Evolutionary conservation across 1,140 invertebrate species (phyloP).

Genomic region (Brachionus rubens): DNA sequence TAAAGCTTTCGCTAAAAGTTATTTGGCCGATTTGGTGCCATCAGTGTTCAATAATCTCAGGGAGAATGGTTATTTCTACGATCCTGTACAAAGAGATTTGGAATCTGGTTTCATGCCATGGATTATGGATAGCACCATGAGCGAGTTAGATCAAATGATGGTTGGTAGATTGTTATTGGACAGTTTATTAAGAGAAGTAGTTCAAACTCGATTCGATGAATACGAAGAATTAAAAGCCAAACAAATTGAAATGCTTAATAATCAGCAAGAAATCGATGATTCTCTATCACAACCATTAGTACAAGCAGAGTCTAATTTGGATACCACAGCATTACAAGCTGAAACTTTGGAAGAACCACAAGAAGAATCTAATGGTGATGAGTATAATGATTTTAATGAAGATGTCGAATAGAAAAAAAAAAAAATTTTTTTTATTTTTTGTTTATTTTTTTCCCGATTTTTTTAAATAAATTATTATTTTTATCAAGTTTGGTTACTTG

Average conservation of each 20-base stretch:
- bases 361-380: no score
- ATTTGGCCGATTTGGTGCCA: conserved; percentile 77
- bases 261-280: no score
- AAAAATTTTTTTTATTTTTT: no score
- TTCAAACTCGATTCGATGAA: conserved; percentile 38
- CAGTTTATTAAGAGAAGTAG: conserved; percentile 61
- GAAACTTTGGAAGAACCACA: no score
- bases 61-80: conserved; percentile 71
- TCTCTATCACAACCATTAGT: no score
- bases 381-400: no score
- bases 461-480: no score
- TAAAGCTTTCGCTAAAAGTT: conserved; percentile 74
- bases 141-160: conserved; percentile 73
- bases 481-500: no score
- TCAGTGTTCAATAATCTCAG: conserved; percentile 74
- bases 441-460: no score
- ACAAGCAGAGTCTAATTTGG: no score
- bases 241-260: not conserved
- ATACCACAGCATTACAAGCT: no score
- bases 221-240: not conserved
- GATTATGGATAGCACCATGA: conserved; percentile 76
- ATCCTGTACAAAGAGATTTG: conserved; percentile 67
- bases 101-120: conserved; percentile 81
- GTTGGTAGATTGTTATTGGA: conserved; percentile 73
- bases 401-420: no score